These are phyloP conservation scores for Myioborus melanocephalus DNA, from an alignment of 2,797 vertebrate genomes.

Conservation along the genomic window DNA sequence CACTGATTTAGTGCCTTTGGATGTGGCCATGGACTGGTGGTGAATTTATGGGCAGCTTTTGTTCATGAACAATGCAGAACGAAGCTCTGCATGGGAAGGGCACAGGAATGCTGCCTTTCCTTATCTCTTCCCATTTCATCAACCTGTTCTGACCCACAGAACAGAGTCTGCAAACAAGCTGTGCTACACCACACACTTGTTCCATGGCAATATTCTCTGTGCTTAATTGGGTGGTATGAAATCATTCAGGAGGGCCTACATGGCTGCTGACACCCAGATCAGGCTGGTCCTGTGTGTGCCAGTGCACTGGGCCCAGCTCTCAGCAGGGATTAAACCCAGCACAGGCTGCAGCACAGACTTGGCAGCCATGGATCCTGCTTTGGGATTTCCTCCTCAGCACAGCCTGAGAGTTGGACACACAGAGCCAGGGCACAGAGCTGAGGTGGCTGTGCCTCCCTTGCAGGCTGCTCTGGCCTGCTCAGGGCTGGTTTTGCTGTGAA, in stretches of 20 bases:
- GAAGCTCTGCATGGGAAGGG: neutral
- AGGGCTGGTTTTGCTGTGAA: neutral
- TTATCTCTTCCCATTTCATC: neutral
- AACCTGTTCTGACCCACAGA: neutral
- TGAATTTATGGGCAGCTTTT: constrained; percentile 31
- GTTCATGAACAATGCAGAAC: neutral
- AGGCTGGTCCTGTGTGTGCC: neutral
- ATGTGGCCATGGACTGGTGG: neutral
- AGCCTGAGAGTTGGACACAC: neutral
- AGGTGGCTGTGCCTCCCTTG: neutral
- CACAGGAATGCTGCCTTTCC: neutral
- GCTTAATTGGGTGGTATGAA: neutral
- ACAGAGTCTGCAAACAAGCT: neutral
- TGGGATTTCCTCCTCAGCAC: neutral
- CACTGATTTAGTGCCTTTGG: neutral
- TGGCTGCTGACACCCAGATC: neutral
- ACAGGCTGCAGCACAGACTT: neutral
- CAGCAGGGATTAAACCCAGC: neutral
- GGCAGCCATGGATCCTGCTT: neutral
- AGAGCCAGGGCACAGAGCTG: neutral
- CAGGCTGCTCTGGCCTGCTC: neutral
- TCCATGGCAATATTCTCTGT: neutral
- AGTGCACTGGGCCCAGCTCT: neutral
- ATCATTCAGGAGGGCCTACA: neutral
- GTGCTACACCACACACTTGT: neutral